Evolutionary conservation across 2,113 vertebrate genomes (phyloP), one percentile per base, ranked within the genome.

Genomic region (Hucho hucho): DNA sequence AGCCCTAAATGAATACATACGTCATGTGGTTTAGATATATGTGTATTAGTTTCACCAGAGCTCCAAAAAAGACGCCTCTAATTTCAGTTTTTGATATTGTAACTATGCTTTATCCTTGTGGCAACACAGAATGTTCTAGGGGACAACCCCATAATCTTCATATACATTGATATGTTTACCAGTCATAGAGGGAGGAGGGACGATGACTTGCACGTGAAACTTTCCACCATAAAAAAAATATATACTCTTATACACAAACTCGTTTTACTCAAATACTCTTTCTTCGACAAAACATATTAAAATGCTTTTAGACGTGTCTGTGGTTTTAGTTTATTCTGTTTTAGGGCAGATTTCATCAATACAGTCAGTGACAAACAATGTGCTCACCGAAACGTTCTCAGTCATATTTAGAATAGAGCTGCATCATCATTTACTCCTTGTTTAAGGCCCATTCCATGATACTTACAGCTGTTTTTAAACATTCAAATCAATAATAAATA

Each of bases 21-120:
- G 75, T 89, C 86, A 88, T 89, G 87, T 89, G 88, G 90, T 87
- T 86, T 88, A 80, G 77, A 87, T 85, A 43, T 82, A 82, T 88
- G 85, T 85, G 86, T 81, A 87, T 87, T 87, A 85, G 82, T 72
- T 84, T 79, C 82, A 74, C 49, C 74, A 73, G 76, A 75, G 79
- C 73, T 79, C 76, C 12, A 20, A 80, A 74, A 85, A 66, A 79
- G 82, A 81, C 72, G 78, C 85, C 85, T 90, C 82, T 88, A 87
- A 87, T 87, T 90, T 87, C 78, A 83, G 75, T 88, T 88, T 86
- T 88, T 90, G 86, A 87, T 84, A 83, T 86, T 81, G 75, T 79
- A 76, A 85, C 75, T 86, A 75, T 85, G 80, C 78, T 87, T 89
- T 74, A 83, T 84, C 83, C 79, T 67, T 87, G 87, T 77, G 88